A percentile compares a stretch with the other conserved stretches of the same genome.
Evolutionary conservation across 2,888 invertebrate species (phyloP).

Genomic region (Cecidostiba fungosa): DNA sequence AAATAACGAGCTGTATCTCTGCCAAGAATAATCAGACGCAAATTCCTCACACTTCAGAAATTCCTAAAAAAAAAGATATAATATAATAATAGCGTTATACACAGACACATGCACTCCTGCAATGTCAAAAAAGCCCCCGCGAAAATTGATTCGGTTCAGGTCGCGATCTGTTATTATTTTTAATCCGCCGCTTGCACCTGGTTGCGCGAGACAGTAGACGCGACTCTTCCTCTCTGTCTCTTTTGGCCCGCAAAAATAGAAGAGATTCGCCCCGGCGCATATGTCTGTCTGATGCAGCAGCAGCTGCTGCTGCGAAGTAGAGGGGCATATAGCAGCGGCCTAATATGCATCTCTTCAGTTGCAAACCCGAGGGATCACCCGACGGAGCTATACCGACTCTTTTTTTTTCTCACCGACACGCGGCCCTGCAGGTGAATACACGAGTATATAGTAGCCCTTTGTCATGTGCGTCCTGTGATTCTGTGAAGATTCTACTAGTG

Average conservation of each 20-base stretch:
- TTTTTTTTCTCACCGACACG: neutral
- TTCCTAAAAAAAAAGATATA: too few species aligned
- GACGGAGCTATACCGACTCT: neutral
- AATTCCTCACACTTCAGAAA: too few species aligned
- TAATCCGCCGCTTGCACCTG: slow-evolving; percentile 44
- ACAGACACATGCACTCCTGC: neutral
- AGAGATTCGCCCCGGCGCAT: slow-evolving; percentile 36
- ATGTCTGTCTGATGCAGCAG: neutral
- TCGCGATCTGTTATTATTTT: slow-evolving; percentile 59
- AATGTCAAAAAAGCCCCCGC: neutral
- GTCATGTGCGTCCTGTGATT: neutral
- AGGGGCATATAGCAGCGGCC: neutral
- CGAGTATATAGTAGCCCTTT: neutral
- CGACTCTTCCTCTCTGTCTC: neutral
- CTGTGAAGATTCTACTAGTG: neutral
- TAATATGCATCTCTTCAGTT: neutral
- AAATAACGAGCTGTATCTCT: too few species aligned
- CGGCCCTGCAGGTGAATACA: neutral
- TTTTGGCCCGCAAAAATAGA: slow-evolving; percentile 52
- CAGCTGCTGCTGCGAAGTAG: neutral
- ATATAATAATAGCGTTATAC: neutral
- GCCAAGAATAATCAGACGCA: too few species aligned
- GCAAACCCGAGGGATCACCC: neutral
- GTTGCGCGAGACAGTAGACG: slow-evolving; percentile 23
- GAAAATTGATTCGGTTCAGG: slow-evolving; percentile 40